Evolutionary conservation across 2,113 vertebrate genomes (phyloP), one percentile per base, ranked within the genome.

Genomic region (Centropristis striata): DNA sequence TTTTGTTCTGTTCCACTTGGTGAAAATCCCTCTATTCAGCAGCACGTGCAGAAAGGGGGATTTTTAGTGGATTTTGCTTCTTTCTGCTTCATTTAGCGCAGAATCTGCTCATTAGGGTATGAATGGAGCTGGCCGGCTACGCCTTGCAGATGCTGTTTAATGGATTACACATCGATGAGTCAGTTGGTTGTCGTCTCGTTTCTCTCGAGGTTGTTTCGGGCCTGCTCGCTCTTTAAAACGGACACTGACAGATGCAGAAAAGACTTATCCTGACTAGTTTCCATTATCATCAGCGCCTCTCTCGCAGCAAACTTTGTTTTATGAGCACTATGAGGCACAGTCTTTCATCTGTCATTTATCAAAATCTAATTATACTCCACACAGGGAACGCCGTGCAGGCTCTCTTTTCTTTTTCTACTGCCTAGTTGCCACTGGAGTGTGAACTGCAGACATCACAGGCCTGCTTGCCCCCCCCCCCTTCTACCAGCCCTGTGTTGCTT

Each of bases 81-180:
- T 53, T 12, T 63, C 51, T 74, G 77, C 57, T 81, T 75, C 69
- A 59, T 67, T 80, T 57, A 61, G 57, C 79, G 9, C n/a, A 23
- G 28, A 69, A 37, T 81, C 77, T 70, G 42, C 70, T 63, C 78
- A 59, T 83, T 63, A 75, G 77, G 20, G 13, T 74, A 28, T 59
- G 83, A 78, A 67, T 39, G 41, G 55, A 64, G 57, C 37, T 1
- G 75, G 68, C 27, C 66, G n/a, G 71, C 77, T 65, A 3, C 28
- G 76, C 79, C 32, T 46, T 13, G 65, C 85, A 80, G 54, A 87
- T 78, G 82, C 74, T 59, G 49, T 72, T 57, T 75, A 78, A 74
- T 71, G 77, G 77, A 86, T 85, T 67, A 67, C 81, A 75, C 68
- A 50, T 71, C 51, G 27, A 78, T 80, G 73, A 85, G 79, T 87